Percentiles rank a stretch among this genome's conserved stretches.
phyloP scores from a whole-genome alignment of 1,140 invertebrate genomes.

The Bombus soroeensis region DNA sequence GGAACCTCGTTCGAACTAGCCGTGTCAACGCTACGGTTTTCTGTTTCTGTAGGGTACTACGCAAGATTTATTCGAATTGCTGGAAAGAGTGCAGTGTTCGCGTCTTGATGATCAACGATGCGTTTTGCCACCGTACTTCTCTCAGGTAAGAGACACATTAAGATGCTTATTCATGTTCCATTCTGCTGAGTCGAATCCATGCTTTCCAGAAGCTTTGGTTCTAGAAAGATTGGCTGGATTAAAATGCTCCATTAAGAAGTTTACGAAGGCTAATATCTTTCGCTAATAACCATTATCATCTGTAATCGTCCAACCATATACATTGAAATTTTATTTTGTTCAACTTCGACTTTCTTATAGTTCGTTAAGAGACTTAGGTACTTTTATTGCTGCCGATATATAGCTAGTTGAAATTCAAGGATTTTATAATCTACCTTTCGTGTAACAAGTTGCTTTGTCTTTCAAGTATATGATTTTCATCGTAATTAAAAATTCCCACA shows the following conservation, averaged over 20 bases:
- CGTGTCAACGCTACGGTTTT: not conserved
- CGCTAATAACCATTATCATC: not conserved
- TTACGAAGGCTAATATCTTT: not conserved
- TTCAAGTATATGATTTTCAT: too few species aligned
- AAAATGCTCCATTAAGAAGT: not conserved
- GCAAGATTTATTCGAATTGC: constrained; percentile 93
- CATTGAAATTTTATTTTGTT: not conserved
- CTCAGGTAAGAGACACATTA: constrained; percentile 87
- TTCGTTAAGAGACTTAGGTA: too few species aligned
- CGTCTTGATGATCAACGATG: constrained; percentile 97
- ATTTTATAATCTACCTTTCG: too few species aligned
- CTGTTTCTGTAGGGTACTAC: constrained; percentile 85
- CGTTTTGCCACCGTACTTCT: constrained; percentile 93
- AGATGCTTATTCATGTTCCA: too few species aligned
- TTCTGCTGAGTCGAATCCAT: not conserved
- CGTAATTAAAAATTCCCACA: too few species aligned
- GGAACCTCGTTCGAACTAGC: not conserved
- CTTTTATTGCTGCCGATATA: too few species aligned
- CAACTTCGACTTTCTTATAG: too few species aligned
- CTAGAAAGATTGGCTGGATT: not conserved
- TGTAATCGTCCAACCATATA: not conserved
- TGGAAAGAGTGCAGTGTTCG: constrained; percentile 95
- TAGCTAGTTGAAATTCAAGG: too few species aligned
- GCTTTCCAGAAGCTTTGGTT: not conserved
- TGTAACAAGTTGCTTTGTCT: too few species aligned